Evolutionary conservation across 1,140 invertebrate species (phyloP), one percentile per base, ranked within the genome.

Genomic region (Diorhabda sublineata): DNA sequence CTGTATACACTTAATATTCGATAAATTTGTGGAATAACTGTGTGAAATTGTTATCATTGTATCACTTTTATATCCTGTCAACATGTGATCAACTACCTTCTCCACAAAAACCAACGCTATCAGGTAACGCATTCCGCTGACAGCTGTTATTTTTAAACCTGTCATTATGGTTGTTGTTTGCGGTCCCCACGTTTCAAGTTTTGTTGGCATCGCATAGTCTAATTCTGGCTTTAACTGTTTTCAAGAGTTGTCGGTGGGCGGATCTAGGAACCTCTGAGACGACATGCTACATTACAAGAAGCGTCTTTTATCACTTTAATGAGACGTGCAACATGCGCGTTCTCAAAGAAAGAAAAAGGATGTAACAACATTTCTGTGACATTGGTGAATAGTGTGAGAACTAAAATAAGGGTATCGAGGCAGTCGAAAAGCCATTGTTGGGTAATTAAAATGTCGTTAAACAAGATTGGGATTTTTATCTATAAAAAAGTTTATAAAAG

Each of bases 81-180:
- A n/a, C 47, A 52, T 8, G n/a, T 52, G 47, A 52, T 52, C n/a
- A 8, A 52, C 47, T 6, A n/a, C 47, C 2, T 3, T n/a, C 6
- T 52, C 47, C 47, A 52, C n/a, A 52, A 6, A 52, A 52, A 52
- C n/a, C 6, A 52, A 52, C n/a, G 42, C 45, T 70, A 67, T 67
- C 64, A 67, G 64, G 64, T 67, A 66, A 67, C 69, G 45, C 45
- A 42, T 58, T 43, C 8, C 58, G 63, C 62, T 47, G 42, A 56
- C 60, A 67, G 60, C 59, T 58, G 61, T 70, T 63, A 70, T 70
- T 70, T 70, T 70, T 70, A 70, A 70, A 70, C 26, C 66, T 70
- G 69, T 70, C 69, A 62, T 63, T 66, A 58, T 9, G 42, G 61
- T 57, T 62, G 64, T 66, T 42, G 64, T 66, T 9, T 65, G 56